Percentiles rank a stretch among this genome's conserved stretches.
Evolutionary conservation across 1,140 invertebrate species (phyloP).

Genomic region (Dolichoris vasculosae): DNA sequence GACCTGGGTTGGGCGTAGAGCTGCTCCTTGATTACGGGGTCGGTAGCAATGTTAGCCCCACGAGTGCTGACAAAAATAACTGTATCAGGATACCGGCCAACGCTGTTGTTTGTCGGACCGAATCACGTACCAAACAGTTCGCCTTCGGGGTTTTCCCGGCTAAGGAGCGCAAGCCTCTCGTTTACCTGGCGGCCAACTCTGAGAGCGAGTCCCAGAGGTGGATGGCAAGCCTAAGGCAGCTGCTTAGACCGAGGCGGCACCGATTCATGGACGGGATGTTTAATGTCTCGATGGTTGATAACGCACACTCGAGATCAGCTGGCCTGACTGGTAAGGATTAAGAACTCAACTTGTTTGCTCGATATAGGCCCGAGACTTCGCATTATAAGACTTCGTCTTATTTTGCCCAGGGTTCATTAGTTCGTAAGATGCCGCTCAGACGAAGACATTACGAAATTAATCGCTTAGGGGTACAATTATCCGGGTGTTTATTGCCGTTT

Average conservation of each 20-base stretch:
- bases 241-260: slow-evolving; percentile 70
- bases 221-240: slow-evolving; percentile 74
- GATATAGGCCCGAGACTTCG: background rate
- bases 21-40: slow-evolving; percentile 66
- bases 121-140: slow-evolving; percentile 75
- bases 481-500: background rate
- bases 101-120: slow-evolving; percentile 74
- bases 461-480: background rate
- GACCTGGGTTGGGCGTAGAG: slow-evolving; percentile 61
- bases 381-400: too few species aligned
- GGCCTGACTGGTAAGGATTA: slow-evolving; percentile 69
- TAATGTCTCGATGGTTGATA: slow-evolving; percentile 76
- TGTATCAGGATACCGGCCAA: slow-evolving; percentile 69
- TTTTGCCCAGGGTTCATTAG: background rate
- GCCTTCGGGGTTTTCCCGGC: slow-evolving; percentile 75
- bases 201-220: slow-evolving; percentile 76
- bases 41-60: slow-evolving; percentile 34
- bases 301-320: slow-evolving; percentile 73
- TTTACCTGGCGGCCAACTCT: slow-evolving; percentile 74
- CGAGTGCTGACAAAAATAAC: slow-evolving; percentile 55
- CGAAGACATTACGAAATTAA: background rate
- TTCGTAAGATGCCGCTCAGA: background rate
- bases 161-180: slow-evolving; percentile 72
- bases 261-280: slow-evolving; percentile 69
- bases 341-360: background rate